Conservation (phyloP, 2,888 invertebrate genomes). For the Aromia moschata region DNA sequence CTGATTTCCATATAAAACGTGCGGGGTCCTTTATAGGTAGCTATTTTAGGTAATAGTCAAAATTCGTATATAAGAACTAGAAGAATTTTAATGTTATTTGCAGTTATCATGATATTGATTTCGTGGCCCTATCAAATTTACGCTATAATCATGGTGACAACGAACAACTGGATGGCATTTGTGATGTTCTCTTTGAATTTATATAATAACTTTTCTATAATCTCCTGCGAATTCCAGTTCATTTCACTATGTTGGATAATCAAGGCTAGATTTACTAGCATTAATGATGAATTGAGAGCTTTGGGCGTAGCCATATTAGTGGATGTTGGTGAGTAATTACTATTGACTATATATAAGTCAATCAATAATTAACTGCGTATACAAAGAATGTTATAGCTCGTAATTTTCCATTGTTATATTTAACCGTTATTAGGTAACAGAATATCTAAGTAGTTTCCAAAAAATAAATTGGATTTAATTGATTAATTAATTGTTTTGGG, state of each 20-base stretch:
- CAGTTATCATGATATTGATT: conserved; percentile 28
- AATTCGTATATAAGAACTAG: too few relatives aligned
- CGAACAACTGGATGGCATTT: conserved; percentile 34
- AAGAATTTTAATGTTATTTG: conserved; percentile 1
- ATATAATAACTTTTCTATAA: conserved; percentile 39
- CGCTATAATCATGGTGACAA: conserved; percentile 34
- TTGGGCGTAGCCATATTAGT: conserved; percentile 14
- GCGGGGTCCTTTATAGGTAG: too few relatives aligned
- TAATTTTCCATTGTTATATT: too few relatives aligned
- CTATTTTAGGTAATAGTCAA: too few relatives aligned
- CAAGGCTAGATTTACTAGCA: conserved; percentile 25
- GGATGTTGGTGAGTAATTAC: conserved; percentile 29
- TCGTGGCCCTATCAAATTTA: conserved; percentile 42
- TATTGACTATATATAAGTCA: too few relatives aligned
- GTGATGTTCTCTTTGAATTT: conserved; percentile 38
- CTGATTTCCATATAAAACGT: too few relatives aligned
- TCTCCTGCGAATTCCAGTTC: conserved; percentile 41
- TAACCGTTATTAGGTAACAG: too few relatives aligned
- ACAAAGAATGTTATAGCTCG: too few relatives aligned
- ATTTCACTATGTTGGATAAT: conserved; percentile 35
- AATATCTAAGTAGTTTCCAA: too few relatives aligned
- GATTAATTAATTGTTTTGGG: too few relatives aligned
- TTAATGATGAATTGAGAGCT: conserved; percentile 28
- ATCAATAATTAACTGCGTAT: too few relatives aligned
- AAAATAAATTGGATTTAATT: too few relatives aligned